Percentiles rank a stretch among this genome's conserved stretches.
phyloP scores from a whole-genome alignment of 2,113 vertebrate species.

The Coreoperca whiteheadi region DNA sequence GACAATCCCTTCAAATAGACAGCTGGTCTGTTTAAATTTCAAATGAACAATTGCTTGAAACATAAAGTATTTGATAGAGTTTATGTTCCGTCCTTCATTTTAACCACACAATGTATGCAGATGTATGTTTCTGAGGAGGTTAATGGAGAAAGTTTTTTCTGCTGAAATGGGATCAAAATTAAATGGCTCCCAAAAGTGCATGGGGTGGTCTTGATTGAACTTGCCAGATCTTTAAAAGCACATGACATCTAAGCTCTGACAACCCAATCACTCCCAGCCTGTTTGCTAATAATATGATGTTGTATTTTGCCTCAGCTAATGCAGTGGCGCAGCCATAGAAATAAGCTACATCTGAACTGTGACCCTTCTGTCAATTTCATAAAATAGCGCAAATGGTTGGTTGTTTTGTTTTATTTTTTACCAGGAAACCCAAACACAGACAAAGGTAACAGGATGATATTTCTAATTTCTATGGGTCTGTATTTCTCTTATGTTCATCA shows the following conservation, averaged over 20 bases:
- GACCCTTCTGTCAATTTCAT: background rate
- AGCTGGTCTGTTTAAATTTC: background rate
- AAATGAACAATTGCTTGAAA: constrained; percentile 32
- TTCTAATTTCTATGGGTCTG: constrained; percentile 43
- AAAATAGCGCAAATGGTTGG: background rate
- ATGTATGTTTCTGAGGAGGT: constrained; percentile 18
- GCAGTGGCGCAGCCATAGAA: constrained; percentile 45
- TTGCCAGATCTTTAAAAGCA: constrained; percentile 1
- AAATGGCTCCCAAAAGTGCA: constrained; percentile 37
- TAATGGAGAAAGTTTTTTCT: background rate
- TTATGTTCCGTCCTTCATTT: constrained; percentile 75
- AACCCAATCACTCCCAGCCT: constrained; percentile 31
- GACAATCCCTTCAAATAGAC: background rate
- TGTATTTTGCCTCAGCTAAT: constrained; percentile 6
- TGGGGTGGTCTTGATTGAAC: constrained; percentile 20
- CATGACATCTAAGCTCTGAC: constrained; percentile 6
- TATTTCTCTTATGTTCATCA: constrained; percentile 40
- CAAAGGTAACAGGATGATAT: constrained; percentile 1
- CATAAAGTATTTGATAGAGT: constrained; percentile 24
- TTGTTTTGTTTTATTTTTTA: too few relatives aligned
- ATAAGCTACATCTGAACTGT: constrained; percentile 22
- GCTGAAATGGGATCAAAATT: constrained; percentile 15
- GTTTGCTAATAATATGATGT: constrained; percentile 29
- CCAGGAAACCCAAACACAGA: background rate
- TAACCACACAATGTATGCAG: constrained; percentile 10